Evolutionary conservation across 92 coral and sea anemone genomes (phyloP), one percentile per base, ranked within the genome.

Genomic region (Epizoanthus illoricatus): DNA sequence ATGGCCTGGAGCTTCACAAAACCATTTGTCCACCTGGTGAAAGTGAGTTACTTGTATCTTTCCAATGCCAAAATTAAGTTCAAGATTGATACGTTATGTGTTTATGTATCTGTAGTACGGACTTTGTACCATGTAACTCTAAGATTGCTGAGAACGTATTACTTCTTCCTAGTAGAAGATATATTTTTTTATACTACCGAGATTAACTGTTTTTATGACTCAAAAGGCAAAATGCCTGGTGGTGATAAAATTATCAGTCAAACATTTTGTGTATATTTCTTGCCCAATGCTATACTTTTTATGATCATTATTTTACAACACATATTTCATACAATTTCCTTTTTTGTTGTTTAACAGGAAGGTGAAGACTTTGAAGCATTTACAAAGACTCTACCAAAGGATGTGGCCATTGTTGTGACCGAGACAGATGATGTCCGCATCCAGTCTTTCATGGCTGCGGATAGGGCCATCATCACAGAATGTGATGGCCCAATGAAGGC

Each of bases 401-500:
- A 64, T 64, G 28, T 64, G 69, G 28, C 69, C 69, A 64, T 64
- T 64, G 69, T 64, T 21, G 69, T 64, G 0, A 11, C 12, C 20
- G 69, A 64, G 69, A 11, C 69, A 20, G 69, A 64, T 3, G 69
- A 63, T 63, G 68, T 20, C 41, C 9, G 69, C 40, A 64, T 64
- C 10, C 69, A 64, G 69, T 64, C 69, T 64, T 64, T 64, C 21
- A 39, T 64, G 24, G 28, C 36, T 64, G 39, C 28, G 7, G 69
- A 64, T 64, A 64, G 69, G 69, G 4, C 42, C 8, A 39, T 20
- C 6, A 65, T 20, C 33, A 65, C 70, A 65, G 70, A 65, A 65
- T 65, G 70, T 65, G 70, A 65, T 28, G 70, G 70, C 41, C 70
- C 70, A 65, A 65, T 65, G 70, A 65, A 65, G 70, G 70, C 70